These are phyloP conservation scores for Drosophila atripex DNA, from an alignment of 2,888 invertebrate genomes.

Conservation along the genomic window DNA sequence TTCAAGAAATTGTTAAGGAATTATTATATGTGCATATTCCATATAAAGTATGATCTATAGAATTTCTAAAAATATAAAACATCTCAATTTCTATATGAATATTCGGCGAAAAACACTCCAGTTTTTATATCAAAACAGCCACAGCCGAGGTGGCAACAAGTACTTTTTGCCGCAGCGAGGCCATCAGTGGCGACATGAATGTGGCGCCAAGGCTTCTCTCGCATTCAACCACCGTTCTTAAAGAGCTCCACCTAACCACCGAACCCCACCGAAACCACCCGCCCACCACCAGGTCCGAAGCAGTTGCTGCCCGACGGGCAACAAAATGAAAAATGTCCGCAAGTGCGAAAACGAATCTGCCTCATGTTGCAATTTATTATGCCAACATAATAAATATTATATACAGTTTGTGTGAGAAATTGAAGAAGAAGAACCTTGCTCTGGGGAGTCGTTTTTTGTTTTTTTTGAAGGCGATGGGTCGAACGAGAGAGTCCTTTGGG, in stretches of 20 bases:
- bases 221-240: conserved; percentile 41
- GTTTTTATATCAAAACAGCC: background rate
- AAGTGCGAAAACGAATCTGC: conserved; percentile 79
- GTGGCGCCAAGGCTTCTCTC: conserved; percentile 61
- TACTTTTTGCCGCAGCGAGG: conserved; percentile 37
- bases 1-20: background rate
- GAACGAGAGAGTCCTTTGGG: conserved; percentile 36
- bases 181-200: conserved; percentile 47
- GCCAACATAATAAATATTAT: conserved; percentile 80
- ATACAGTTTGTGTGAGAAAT: conserved; percentile 66
- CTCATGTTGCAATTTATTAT: conserved; percentile 80
- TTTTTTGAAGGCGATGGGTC: conserved; percentile 2
- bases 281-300: conserved; percentile 47
- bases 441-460: conserved; percentile 31
- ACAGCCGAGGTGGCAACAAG: conserved; percentile 60
- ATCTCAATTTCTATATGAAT: background rate
- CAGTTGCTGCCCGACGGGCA: conserved; percentile 62
- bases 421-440: conserved; percentile 36
- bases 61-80: background rate
- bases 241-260: conserved; percentile 15
- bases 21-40: background rate
- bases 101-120: background rate
- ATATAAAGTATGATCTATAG: background rate
- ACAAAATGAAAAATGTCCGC: conserved; percentile 77
- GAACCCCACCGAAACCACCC: conserved; percentile 1